phyloP scores from a whole-genome alignment of 64 coral and sea anemone genomes.

The Actinia tenebrosa region DNA sequence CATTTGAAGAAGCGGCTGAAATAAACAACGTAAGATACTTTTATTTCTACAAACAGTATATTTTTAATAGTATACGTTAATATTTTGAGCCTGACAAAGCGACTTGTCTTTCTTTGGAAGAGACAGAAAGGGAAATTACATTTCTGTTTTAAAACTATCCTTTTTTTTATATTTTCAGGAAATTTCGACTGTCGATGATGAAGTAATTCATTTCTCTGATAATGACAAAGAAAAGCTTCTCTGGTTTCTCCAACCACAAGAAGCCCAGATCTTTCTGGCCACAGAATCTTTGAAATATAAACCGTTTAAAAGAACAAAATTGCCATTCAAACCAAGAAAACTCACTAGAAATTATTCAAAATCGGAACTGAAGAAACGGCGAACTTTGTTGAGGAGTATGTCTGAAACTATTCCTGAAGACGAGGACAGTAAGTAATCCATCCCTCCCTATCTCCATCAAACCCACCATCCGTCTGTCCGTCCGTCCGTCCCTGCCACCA shows the following conservation, averaged over 20 bases:
- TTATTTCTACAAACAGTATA: not conserved
- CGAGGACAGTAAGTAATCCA: constrained; percentile 8
- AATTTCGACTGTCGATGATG: constrained; percentile 57
- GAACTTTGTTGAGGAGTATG: not conserved
- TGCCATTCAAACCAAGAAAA: constrained; percentile 53
- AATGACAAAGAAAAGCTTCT: constrained; percentile 63
- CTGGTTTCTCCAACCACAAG: constrained; percentile 75
- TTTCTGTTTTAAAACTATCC: no score
- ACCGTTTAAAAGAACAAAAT: constrained; percentile 35
- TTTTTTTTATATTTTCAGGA: constrained; percentile 27
- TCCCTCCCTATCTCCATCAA: not conserved
- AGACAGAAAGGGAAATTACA: no score
- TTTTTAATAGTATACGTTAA: no score
- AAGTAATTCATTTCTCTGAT: constrained; percentile 30
- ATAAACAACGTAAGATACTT: constrained; percentile 42
- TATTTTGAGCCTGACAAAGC: no score
- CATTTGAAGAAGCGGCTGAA: constrained; percentile 53
- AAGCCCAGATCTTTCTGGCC: constrained; percentile 77
- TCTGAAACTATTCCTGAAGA: constrained; percentile 22
- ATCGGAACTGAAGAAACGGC: not conserved
- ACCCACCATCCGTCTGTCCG: not conserved
- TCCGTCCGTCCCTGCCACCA: not conserved
- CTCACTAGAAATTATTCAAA: constrained; percentile 17
- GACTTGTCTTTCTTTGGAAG: no score
- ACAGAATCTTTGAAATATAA: constrained; percentile 52